Evolutionary conservation across 2,797 vertebrate genomes (phyloP), one percentile per base, ranked within the genome.

Genomic region (Gadopsis bispinosus): DNA sequence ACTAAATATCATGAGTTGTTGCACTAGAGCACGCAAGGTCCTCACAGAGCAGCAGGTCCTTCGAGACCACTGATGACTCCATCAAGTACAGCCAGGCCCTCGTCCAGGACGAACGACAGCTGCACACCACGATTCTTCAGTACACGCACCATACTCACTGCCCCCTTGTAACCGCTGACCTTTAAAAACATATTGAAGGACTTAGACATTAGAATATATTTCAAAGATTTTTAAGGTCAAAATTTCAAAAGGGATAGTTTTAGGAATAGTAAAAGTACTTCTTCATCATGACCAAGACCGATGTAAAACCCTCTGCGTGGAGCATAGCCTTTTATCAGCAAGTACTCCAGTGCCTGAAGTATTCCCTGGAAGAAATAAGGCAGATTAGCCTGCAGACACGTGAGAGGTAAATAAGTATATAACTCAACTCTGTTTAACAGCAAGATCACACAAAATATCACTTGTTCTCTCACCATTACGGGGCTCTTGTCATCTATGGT

Each of bases 401-500:
- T 11, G 1, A 48, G 13, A 37, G 10, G 9, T 48, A 16, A 55
- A 54, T 31, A 47, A 37, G 12, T 45, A 16, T 20, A 14, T 1
- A 63, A 58, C 3, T 29, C 5, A 66, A 39, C 20, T 60, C 22
- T 35, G 41, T 75, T 58, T 43, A 31, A 12, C 7, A 43, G 22
- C 17, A 69, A 17, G 1, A 55, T 43, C 20, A 80, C 22, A 53
- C 7, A 26, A 64, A 54, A 45, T n/a, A 41, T 39, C 16, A 22
- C 14, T 12, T 64, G 14, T 53, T 71, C 7, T 51, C 90, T 83
- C 89, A 99, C 98, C 95, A 99, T 96, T 66, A 96, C 74, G 69
- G 94, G 86, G 85, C 96, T 92, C 89, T 99, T 99, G 95, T 99
- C 94, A 75, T 99, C 98, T 59, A 99, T 91, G 0, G 98, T 93